Evolutionary conservation across 2,113 vertebrate species (phyloP), one percentile per base, ranked within the genome.

Genomic region (Nannobrachium achirus): DNA sequence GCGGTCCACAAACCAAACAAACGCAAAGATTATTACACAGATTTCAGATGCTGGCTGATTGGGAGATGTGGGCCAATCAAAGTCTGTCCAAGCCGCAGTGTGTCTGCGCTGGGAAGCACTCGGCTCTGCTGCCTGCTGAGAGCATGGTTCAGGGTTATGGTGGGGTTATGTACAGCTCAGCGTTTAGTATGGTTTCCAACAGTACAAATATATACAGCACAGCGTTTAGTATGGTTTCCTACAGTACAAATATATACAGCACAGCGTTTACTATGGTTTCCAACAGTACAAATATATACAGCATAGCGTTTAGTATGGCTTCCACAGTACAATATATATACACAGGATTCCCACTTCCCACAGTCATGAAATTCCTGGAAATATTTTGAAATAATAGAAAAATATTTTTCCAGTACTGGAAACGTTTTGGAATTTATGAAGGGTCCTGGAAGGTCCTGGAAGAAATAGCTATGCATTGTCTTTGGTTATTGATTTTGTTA

Each of bases 61-160:
- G 68, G 81, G 55, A 73, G 69, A 66, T 38, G 53, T 10, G 46
- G 46, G 25, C 25, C 72, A 50, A 66, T 76, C 56, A 80, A 76
- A 75, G 52, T 52, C 53, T 11, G 50, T 46, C 60, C 4, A 8
- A 49, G 42, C 64, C 33, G 56, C 1, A 45, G 56, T 59, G 53
- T 53, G 56, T 42, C 46, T 38, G 10, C 53, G 33, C 20, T 13
- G 3, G 18, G 13, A 33, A 9, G 15, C 56, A 8, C 38, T 41
- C 16, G 5, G 4, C 18, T 46, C 8, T 20, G 38, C 63, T 55
- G 38, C 18, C 41, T 81, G 14, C 46, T 64, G 48, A 64, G 48
- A 39, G 39, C 38, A 14, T 1, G 10, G 11, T 14, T 18, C 25
- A 13, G 40, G 11, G 7, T 42, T 51, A n/a, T 13, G 1, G 0